Evolutionary conservation across 2,797 vertebrate genomes (phyloP).

Genomic region (Passerculus sandwichensis): DNA sequence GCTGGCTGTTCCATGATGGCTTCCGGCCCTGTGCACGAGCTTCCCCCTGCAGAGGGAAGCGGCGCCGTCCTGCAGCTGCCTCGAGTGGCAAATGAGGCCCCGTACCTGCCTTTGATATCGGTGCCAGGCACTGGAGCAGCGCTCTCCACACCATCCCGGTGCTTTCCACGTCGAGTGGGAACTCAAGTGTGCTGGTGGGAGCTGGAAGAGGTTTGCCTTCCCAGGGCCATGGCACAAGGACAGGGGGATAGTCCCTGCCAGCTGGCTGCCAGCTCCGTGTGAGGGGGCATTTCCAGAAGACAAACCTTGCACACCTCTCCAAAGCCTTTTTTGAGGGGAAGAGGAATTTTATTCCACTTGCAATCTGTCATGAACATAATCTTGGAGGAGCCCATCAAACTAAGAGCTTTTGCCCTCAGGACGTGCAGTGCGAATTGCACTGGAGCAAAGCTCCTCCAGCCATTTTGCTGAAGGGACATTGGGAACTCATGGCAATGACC

Average conservation of each 20-base stretch:
- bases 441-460: not conserved
- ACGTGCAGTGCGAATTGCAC: accelerated
- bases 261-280: accelerated
- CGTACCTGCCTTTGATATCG: not conserved
- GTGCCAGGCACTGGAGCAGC: not conserved
- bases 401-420: not conserved
- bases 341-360: not conserved
- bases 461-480: not conserved
- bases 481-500: not conserved
- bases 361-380: not conserved
- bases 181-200: accelerated
- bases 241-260: accelerated
- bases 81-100: not conserved
- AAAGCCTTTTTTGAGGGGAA: not conserved
- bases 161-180: accelerated
- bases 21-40: not conserved
- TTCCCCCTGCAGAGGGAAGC: slow-evolving; percentile 21
- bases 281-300: not conserved
- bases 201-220: not conserved
- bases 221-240: not conserved
- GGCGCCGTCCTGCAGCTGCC: not conserved
- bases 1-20: slow-evolving; percentile 32
- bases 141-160: accelerated
- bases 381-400: not conserved
- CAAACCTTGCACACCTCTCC: accelerated